Evolutionary conservation across 1,140 invertebrate genomes (phyloP).

Genomic region (Sinella curviseta): DNA sequence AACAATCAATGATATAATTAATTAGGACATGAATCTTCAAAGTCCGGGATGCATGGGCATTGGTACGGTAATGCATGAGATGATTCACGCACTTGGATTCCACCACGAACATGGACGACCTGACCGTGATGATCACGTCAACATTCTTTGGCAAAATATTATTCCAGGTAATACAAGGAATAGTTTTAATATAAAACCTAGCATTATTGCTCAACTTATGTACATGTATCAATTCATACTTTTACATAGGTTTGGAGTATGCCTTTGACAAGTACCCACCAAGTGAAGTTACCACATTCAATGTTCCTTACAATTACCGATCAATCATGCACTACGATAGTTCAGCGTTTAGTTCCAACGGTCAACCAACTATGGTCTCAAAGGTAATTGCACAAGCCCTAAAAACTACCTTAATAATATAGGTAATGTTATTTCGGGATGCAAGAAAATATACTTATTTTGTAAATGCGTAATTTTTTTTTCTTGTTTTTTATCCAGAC

Average conservation of each 20-base stretch:
- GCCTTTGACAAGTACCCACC: not conserved
- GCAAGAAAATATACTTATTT: not conserved
- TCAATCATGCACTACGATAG: not conserved
- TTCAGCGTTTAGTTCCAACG: not conserved
- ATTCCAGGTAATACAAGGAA: too few relatives aligned
- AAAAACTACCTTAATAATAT: not conserved
- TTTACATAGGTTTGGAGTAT: not conserved
- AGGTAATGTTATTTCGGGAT: not conserved
- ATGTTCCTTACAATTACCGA: not conserved
- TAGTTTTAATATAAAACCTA: too few relatives aligned
- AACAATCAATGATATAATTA: not conserved
- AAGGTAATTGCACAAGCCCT: not conserved
- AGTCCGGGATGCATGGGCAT: not conserved
- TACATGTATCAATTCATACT: not conserved
- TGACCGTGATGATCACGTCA: not conserved
- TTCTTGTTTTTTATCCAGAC: too few relatives aligned
- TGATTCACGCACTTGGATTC: not conserved
- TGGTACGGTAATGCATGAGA: not conserved
- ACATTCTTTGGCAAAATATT: not conserved
- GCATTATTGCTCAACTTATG: not conserved
- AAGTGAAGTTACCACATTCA: not conserved
- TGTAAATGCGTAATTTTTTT: not conserved
- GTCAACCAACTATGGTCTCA: not conserved
- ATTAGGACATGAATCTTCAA: not conserved
- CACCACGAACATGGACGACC: not conserved